Evolutionary conservation across 2,797 vertebrate species (phyloP), one percentile per base, ranked within the genome.

Genomic region (Acanthornis magna): DNA sequence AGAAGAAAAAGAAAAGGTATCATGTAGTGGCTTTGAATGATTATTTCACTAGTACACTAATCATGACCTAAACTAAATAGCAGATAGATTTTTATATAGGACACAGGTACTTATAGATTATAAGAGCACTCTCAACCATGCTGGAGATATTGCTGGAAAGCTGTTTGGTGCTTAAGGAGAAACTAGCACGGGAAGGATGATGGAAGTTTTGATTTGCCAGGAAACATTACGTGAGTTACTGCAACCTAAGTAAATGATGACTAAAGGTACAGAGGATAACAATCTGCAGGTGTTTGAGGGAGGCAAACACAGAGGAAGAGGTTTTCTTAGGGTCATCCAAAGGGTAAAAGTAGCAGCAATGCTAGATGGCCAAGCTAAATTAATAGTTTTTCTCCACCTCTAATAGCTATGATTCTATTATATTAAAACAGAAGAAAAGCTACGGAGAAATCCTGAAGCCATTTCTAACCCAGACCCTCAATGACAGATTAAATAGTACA

Each of bases 401-500:
- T 76, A 92, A 93, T 57, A 60, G 58, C 29, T 87, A 26, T 71
- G 50, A 91, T 54, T 93, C 84, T 92, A 66, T 91, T 87, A 71
- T 15, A 71, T 45, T 92, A 67, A 90, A 94, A 66, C 30, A 85
- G 73, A 68, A 36, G 29, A 79, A 95, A 94, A 91, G 15, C 55
- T 90, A 57, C 43, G 91, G 63, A 65, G 80, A 88, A 89, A 91
- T 70, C 45, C 42, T 34, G 45, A 92, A 78, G 11, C 21, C 32
- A 79, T 89, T 89, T 95, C 90, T 95, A 93, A 95, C 76, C 81
- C 75, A 95, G 93, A 85, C 58, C 70, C 70, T 75, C 0, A 1
- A 62, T 85, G 86, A 74, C 53, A 91, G 74, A 85, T 90, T 92
- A 96, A 94, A 93, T 54, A 91, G 57, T 77, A 79, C 16, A 73